Base-by-base conservation (phyloP, 2,113 vertebrate genomes). In the Suncus etruscus region DNA sequence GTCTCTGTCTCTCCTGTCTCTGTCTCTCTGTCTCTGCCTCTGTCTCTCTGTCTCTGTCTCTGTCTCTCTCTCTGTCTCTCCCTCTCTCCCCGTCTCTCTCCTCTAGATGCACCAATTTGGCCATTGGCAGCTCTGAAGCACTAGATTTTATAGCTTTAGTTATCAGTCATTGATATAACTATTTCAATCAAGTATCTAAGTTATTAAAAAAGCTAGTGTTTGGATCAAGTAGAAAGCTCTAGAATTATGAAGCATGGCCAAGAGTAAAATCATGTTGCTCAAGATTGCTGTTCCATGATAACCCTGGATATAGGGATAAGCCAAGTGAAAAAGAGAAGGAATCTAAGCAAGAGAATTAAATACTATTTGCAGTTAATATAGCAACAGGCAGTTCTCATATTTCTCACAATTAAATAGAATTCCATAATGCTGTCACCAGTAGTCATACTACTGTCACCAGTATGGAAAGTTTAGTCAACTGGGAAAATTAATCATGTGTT, bases 401-500 rank as follows among this genome's bases (percentile, higher is more conserved):
- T 45, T 91, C 51, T 45, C 84, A 27, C 85, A 72, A 39, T 29
- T 24, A 68, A 76, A 54, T 18, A 73, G 77, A 91, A 48, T 27
- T 0, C 45, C 48, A 69, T 76, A 68, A 27, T 16, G 4, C 85
- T 88, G 89, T 84, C 27, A 24, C 39, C 31, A 29, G 69, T 51
- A 22, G 39, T n/a, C 48, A 69, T 76, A 68, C 24, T 16, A 3
- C 85, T 88, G 89, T 84, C 27, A 24, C 39, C 31, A 29, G 7
- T 63, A 72, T 31, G 22, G 4, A 22, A 11, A 14, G 66, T 50
- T 79, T 31, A 39, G 39, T 65, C 11, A 51, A 14, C 11, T 32
- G 11, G 11, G 47, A 27, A n/a, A 25, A 0, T 16, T 0, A 5
- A 31, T 58, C 61, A 54, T n/a, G 48, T 69, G 16, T n/a, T 70